These are phyloP conservation scores for Macrotrachela quadricornifera DNA, from an alignment of 1,140 invertebrate species.

Conservation along the genomic window DNA sequence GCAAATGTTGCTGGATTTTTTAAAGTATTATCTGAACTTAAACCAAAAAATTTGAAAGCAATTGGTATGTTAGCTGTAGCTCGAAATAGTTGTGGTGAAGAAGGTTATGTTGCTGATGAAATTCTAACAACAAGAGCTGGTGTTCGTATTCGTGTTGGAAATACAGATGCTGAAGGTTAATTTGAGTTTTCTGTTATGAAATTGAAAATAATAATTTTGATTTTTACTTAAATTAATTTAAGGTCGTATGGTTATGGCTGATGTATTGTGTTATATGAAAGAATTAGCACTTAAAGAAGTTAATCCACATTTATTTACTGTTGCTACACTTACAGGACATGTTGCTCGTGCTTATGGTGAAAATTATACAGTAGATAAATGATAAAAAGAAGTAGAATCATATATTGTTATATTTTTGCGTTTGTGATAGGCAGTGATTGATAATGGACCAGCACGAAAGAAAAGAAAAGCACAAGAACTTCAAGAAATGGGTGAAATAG, in stretches of 20 bases:
- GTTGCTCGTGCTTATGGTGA: constrained; percentile 50
- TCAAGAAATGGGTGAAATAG: constrained; percentile 45
- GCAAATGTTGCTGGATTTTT: constrained; percentile 81
- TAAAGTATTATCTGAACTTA: constrained; percentile 46
- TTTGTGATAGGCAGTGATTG: constrained; percentile 43
- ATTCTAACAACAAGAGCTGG: constrained; percentile 63
- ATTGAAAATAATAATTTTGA: too few relatives aligned
- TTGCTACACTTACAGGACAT: constrained; percentile 81
- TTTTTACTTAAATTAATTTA: too few relatives aligned
- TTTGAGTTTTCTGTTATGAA: too few relatives aligned
- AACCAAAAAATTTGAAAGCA: constrained; percentile 62
- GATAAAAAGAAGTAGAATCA: constrained; percentile 1
- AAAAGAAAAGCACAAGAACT: constrained; percentile 35
- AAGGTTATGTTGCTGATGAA: constrained; percentile 74
- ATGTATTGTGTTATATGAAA: constrained; percentile 49
- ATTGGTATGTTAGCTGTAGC: constrained; percentile 63
- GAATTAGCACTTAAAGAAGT: constrained; percentile 33
- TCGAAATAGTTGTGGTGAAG: constrained; percentile 65
- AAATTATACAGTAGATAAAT: constrained; percentile 49
- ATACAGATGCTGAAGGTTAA: constrained; percentile 77
- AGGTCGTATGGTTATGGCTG: constrained; percentile 66
- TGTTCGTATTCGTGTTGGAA: constrained; percentile 52
- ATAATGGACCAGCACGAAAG: constrained; percentile 62
- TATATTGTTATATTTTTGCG: constrained; percentile 6
- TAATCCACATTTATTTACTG: constrained; percentile 68